phyloP scores from a whole-genome alignment of 2,113 vertebrate species.

The Hydropotes inermis region DNA sequence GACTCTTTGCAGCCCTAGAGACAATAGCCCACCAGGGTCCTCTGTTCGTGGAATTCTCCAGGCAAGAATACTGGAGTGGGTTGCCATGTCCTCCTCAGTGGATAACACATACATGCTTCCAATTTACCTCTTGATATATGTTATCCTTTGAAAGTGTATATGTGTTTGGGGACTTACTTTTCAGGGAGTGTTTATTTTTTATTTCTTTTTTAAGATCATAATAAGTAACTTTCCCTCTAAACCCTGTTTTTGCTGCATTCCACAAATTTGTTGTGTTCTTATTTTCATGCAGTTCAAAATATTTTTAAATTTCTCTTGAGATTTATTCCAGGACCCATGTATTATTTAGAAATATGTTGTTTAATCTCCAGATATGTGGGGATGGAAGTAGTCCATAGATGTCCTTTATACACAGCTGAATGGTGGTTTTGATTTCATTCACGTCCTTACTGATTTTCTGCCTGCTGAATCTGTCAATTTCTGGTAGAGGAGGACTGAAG shows the following conservation, averaged over 20 bases:
- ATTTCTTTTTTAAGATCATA: background rate
- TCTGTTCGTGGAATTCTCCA: background rate
- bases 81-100: background rate
- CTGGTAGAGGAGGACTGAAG: background rate
- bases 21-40: background rate
- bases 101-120: background rate
- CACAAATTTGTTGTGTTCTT: background rate
- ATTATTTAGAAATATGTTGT: background rate
- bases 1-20: background rate
- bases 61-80: background rate
- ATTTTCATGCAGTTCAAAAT: background rate
- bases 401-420: background rate
- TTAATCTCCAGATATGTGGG: background rate
- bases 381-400: background rate
- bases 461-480: background rate
- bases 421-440: background rate
- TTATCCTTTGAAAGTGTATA: background rate
- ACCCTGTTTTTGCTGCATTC: background rate
- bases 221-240: background rate
- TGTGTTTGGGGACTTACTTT: background rate
- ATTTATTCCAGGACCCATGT: background rate
- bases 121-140: background rate
- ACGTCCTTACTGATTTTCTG: background rate
- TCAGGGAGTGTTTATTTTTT: background rate
- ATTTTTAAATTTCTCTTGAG: background rate